Conservation (phyloP, 2,113 vertebrate genomes). For the Prochilodus magdalenae region DNA sequence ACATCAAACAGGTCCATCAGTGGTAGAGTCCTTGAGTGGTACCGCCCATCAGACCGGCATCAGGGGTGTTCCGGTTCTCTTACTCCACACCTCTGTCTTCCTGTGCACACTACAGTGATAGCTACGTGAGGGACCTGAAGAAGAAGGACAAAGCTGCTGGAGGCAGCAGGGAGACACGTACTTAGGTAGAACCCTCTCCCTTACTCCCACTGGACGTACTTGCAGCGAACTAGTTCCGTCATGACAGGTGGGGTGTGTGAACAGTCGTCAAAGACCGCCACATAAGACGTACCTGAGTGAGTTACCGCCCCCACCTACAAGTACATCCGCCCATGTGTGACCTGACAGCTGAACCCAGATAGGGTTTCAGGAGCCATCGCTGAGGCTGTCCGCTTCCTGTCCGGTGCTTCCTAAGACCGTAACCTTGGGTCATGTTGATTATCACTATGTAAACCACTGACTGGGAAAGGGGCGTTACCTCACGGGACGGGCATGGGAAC, state of each 20-base stretch:
- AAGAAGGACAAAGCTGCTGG: slow-evolving; percentile 82
- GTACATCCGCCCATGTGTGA: too few relatives aligned
- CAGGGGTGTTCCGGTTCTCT: not conserved
- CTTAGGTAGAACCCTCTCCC: slow-evolving; percentile 79
- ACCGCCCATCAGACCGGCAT: not conserved
- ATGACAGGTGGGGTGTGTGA: slow-evolving; percentile 78
- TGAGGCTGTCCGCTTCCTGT: too few relatives aligned
- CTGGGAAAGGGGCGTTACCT: too few relatives aligned
- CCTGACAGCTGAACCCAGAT: too few relatives aligned
- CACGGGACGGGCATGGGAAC: too few relatives aligned
- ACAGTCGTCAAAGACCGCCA: slow-evolving; percentile 74
- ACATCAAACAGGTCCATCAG: too few relatives aligned
- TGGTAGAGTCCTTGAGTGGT: not conserved
- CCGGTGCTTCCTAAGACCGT: too few relatives aligned
- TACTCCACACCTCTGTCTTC: not conserved
- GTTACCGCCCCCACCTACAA: slow-evolving; percentile 29
- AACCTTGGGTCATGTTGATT: too few relatives aligned
- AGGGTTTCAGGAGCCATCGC: too few relatives aligned
- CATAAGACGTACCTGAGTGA: slow-evolving; percentile 84
- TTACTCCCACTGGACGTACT: slow-evolving; percentile 85
- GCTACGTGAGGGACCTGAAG: slow-evolving; percentile 89
- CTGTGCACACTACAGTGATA: slow-evolving; percentile 77
- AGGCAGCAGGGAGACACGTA: slow-evolving; percentile 78
- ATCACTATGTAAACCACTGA: too few relatives aligned
- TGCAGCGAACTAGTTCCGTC: slow-evolving; percentile 84